These are phyloP conservation scores for Neogale vison DNA, from an alignment of 2,113 vertebrate genomes.

Conservation along the genomic window DNA sequence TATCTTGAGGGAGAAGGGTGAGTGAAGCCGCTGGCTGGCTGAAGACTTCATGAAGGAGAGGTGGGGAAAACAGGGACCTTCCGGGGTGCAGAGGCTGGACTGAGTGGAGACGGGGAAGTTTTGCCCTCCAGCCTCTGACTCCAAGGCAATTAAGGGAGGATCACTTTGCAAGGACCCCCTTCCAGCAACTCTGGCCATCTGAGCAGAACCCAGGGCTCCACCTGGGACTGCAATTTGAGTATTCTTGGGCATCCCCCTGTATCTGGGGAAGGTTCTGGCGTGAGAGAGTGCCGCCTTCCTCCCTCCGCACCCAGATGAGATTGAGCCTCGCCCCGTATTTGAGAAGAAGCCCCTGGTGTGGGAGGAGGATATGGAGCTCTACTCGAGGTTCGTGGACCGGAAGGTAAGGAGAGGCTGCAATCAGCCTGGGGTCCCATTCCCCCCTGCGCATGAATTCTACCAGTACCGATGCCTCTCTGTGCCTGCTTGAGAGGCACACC, in stretches of 20 bases:
- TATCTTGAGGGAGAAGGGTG: constrained; percentile 82
- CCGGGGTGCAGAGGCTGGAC: background rate
- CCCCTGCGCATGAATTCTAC: too few species aligned
- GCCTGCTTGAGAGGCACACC: background rate
- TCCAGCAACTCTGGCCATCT: background rate
- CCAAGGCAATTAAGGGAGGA: too few species aligned
- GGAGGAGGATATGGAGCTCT: constrained; percentile 92
- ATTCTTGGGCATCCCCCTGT: background rate
- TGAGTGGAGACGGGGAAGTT: background rate
- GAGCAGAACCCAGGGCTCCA: background rate
- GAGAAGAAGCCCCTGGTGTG: constrained; percentile 88
- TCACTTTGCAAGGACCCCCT: background rate
- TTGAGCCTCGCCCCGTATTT: constrained; percentile 66
- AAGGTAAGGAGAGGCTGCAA: constrained; percentile 85
- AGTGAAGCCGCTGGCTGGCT: background rate
- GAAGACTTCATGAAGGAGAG: background rate
- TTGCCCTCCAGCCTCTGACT: background rate
- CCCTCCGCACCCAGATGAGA: constrained; percentile 75
- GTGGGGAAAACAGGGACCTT: background rate
- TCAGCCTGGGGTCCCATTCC: background rate
- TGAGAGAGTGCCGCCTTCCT: background rate
- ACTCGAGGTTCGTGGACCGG: constrained; percentile 90
- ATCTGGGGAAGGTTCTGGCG: background rate
- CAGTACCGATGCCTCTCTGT: too few species aligned
- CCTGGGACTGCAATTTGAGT: background rate